These are phyloP conservation scores for Cephus spinipes DNA, from an alignment of 2,888 invertebrate genomes.

Conservation along the genomic window DNA sequence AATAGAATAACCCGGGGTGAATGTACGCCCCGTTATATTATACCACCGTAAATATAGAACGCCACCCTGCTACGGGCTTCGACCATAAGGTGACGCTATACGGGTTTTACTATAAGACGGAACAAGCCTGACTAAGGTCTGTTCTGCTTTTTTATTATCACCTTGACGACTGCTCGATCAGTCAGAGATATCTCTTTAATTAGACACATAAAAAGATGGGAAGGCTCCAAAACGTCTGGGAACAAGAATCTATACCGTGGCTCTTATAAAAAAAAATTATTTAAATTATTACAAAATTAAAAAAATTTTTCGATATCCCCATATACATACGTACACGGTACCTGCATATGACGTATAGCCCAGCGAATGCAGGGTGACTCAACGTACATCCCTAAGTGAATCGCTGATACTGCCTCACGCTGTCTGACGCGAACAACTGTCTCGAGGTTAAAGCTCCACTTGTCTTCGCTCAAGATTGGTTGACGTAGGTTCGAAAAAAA, in stretches of 20 bases:
- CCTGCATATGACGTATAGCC: not conserved
- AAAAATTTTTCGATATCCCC: not conserved
- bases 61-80: conserved; percentile 34
- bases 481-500: not conserved
- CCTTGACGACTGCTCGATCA: not conserved
- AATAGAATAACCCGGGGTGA: conserved; percentile 21
- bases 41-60: conserved; percentile 44
- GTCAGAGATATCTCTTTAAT: not conserved
- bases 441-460: conserved; percentile 16
- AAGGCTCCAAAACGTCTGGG: not conserved
- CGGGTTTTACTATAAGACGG: conserved; percentile 18
- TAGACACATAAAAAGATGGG: not conserved
- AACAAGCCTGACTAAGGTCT: conserved; percentile 10
- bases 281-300: not conserved
- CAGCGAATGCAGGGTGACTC: not conserved
- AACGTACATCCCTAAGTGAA: not conserved
- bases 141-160: not conserved
- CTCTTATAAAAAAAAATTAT: too few relatives aligned
- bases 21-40: conserved; percentile 22
- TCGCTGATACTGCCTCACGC: not conserved
- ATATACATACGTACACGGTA: too few relatives aligned
- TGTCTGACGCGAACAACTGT: not conserved
- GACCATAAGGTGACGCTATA: conserved; percentile 23
- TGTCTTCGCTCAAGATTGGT: conserved; percentile 21
- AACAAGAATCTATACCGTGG: not conserved